Evolutionary conservation across 2,888 invertebrate genomes (phyloP), one percentile per base, ranked within the genome.

Genomic region (Euphydryas editha): DNA sequence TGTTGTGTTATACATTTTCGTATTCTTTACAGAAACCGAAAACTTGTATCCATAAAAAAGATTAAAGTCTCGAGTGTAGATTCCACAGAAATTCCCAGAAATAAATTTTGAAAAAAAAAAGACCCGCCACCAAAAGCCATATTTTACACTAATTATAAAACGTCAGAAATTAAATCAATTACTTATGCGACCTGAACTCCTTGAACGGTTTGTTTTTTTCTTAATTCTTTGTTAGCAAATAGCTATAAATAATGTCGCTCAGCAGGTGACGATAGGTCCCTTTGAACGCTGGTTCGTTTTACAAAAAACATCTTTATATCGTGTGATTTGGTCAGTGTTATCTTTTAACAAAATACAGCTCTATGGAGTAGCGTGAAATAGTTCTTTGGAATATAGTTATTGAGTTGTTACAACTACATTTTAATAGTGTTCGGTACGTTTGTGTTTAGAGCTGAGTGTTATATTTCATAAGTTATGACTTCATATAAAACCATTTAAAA

Each of bases 131-230:
- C 72, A 77, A 73, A 47, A 54, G 77, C 77, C 81, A 91, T 91
- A 90, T 88, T 87, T 91, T 87, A 90, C 90, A 86, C 85, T 87
- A 87, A 90, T 90, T 89, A 89, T 85, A 81, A 81, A 81, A 86
- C 72, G 86, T 87, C 84, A 83, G 77, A 80, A 85, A 87, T 86
- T 80, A 86, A 90, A 92, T 90, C 89, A 87, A 91, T 88, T 89
- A 88, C 81, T 69, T 79, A 69, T 64, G 54, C 73, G 72, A 69
- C 79, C 75, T 72, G 54, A 54, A 54, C 54, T 54, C 17, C 51
- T 47, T 47, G 72, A 71, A 70, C 68, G 68, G 63, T 30, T 30
- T 24, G 57, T 61, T 70, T 71, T 71, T 66, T 59, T 69, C 47
- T 69, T 67, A 63, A 68, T 77, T 78, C 79, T 79, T 78, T 76